Percentiles rank a stretch among this genome's conserved stretches.
Conservation (phyloP, 2,797 vertebrate genomes). For the Mareca penelope region DNA sequence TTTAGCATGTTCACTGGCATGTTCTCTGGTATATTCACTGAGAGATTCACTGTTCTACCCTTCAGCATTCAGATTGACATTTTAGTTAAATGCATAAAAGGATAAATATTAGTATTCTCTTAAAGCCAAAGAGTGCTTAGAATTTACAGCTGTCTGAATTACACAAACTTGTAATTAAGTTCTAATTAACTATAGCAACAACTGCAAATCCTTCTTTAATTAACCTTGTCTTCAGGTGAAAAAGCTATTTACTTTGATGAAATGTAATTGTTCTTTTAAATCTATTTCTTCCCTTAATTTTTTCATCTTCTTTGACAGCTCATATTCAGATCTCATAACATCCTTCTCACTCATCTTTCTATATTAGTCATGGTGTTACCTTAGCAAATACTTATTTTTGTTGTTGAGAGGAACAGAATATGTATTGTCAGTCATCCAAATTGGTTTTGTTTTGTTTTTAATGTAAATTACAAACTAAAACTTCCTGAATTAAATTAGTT, state of each 20-base stretch:
- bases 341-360: background rate
- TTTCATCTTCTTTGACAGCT: background rate
- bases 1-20: background rate
- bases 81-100: background rate
- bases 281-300: background rate
- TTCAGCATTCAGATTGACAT: background rate
- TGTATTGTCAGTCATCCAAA: background rate
- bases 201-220: background rate
- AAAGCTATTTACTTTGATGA: background rate
- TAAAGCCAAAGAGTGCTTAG: background rate
- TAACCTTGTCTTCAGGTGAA: background rate
- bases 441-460: background rate
- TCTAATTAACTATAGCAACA: background rate
- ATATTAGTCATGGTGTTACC: background rate
- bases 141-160: background rate
- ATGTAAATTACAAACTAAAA: background rate
- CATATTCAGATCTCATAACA: background rate
- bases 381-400: background rate
- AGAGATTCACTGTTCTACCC: background rate
- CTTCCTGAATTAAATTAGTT: background rate
- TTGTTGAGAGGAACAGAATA: background rate
- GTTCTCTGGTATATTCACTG: background rate
- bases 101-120: background rate
- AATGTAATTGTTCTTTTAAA: background rate
- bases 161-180: background rate